Evolutionary conservation across 2,113 vertebrate species (phyloP).

Genomic region (Pteropus alecto): DNA sequence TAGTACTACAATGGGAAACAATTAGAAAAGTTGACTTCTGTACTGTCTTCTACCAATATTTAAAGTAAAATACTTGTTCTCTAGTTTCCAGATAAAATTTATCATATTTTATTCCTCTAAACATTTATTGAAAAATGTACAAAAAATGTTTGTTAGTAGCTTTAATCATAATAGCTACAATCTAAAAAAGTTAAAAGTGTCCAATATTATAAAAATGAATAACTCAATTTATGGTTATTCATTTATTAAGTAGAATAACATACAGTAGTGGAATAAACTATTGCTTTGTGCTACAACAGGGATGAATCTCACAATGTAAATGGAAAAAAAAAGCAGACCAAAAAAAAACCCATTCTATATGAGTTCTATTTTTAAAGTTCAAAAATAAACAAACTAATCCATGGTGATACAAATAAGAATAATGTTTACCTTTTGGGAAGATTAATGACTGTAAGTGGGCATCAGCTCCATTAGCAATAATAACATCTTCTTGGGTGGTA

Average conservation of each 20-base stretch:
- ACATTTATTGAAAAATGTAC: neutral
- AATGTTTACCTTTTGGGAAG: neutral
- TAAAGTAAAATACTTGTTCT: slow-evolving; percentile 33
- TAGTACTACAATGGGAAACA: neutral
- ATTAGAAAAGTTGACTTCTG: neutral
- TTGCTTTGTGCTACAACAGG: neutral
- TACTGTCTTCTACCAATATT: neutral
- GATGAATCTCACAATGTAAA: neutral
- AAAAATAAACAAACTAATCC: slow-evolving; percentile 28
- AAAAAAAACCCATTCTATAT: neutral
- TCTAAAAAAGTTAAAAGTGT: neutral
- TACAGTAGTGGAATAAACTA: neutral
- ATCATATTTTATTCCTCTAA: neutral
- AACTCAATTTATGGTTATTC: neutral
- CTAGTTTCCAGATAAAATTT: neutral
- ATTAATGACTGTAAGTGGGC: neutral
- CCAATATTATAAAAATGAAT: neutral
- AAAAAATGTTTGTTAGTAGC: neutral
- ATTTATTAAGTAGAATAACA: neutral
- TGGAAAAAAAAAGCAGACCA: neutral
- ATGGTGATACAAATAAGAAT: neutral
- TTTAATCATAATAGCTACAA: neutral
- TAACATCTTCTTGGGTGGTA: neutral
- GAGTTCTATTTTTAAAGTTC: slow-evolving; percentile 10
- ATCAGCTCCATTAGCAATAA: neutral